Base-by-base conservation (phyloP, 2,113 vertebrate genomes). In the Eonycteris spelaea region DNA sequence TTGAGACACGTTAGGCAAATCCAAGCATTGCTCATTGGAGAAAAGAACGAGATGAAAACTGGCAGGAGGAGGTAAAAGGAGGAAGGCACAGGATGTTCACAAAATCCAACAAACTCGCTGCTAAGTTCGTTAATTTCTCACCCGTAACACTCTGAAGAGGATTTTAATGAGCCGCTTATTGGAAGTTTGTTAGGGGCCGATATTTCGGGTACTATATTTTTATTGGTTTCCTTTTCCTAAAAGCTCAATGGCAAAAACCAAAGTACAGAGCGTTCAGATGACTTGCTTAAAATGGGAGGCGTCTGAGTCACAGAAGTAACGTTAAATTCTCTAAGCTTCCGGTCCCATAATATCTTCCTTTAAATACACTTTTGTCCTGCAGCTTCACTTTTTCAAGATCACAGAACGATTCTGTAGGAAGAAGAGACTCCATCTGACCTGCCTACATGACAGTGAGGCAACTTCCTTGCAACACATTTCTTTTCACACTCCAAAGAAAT, bases 301-400 rank as follows among this genome's bases (percentile, higher is more conserved):
- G 92, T 96, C 68, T 83, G 96, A 98, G 95, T 95, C 96, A 97
- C 92, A 86, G 83, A 95, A 95, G 86, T 95, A 70, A 97, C 93
- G 91, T 95, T 93, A 91, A 91, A 95, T 93, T 88, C 71, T 63
- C 84, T 89, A 77, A 89, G 65, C 80, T 97, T 96, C 94, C 51
- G 43, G 90, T 95, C 91, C 92, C 92, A 92, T 91, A 92, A 96
- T 97, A 83, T 90, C 96, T 95, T 96, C 90, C 91, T 95, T 88
- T 96, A 96, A 96, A 95, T 95, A 97, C 24, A 79, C 55, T 57
- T 92, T 94, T 65, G 94, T 90, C 90, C 95, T 78, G 87, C 19
- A 82, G 40, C 74, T 95, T 89, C 40, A 80, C 65, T 95, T 92
- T 95, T 71, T 86, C 74, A 67, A 82, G 87, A 87, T 97, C 90